These are phyloP conservation scores for Lasioglossum malachurum DNA, from an alignment of 2,888 invertebrate genomes.

Conservation along the genomic window DNA sequence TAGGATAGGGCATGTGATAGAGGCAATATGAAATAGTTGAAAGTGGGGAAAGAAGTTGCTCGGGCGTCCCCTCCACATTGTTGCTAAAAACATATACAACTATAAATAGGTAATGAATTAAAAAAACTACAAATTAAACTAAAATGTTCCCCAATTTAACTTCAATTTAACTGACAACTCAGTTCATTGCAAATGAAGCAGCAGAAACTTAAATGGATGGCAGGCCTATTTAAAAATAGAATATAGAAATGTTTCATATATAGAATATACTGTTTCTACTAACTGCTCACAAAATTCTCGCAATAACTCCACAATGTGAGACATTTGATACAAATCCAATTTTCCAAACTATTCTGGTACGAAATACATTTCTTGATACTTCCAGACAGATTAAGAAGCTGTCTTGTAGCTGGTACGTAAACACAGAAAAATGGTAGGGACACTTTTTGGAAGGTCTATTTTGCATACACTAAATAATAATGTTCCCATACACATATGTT, in stretches of 20 bases:
- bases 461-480: neutral
- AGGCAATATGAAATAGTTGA: too few species aligned
- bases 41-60: too few species aligned
- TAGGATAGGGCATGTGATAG: too few species aligned
- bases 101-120: too few species aligned
- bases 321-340: neutral
- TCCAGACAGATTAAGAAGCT: conserved; percentile 7
- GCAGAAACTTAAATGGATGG: neutral
- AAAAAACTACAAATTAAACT: neutral
- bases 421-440: neutral
- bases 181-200: neutral
- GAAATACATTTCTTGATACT: neutral
- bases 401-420: neutral
- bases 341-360: neutral
- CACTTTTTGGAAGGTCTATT: neutral
- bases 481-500: neutral
- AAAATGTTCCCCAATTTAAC: neutral
- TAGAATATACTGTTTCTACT: neutral
- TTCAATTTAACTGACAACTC: neutral
- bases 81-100: neutral
- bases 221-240: neutral
- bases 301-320: neutral
- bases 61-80: neutral
- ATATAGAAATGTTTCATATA: neutral
- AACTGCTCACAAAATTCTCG: neutral